A percentile compares a stretch with the other conserved stretches of the same genome.
Conservation (phyloP, 2,888 invertebrate species). For the Periphyllus acericola region DNA sequence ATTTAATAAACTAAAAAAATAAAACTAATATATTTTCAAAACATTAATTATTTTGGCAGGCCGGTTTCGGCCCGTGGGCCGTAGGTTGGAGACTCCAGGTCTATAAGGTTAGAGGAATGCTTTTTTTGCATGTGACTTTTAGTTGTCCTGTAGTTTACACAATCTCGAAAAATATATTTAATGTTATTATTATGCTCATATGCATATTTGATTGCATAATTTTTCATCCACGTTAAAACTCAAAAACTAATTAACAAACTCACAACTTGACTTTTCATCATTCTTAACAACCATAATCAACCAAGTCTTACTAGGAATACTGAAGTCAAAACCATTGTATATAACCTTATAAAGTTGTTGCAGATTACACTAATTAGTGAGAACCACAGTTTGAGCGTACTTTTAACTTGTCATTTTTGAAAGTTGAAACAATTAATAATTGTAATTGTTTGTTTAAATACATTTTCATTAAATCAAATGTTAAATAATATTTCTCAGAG, state of each 20-base stretch:
- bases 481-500: neutral
- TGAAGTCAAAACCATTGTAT: neutral
- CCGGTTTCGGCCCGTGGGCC: no score
- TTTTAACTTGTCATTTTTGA: neutral
- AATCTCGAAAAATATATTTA: neutral
- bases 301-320: neutral
- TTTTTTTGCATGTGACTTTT: no score
- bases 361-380: constrained; percentile 26
- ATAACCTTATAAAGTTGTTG: constrained; percentile 6
- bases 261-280: neutral
- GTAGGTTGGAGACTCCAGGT: no score
- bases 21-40: no score
- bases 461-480: neutral
- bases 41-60: no score
- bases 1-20: no score
- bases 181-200: neutral
- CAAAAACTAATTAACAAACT: constrained; percentile 11
- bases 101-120: no score
- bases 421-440: neutral
- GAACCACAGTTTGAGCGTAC: neutral
- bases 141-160: no score
- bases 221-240: neutral
- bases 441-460: neutral
- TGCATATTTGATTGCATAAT: neutral
- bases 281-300: neutral